phyloP scores from a whole-genome alignment of 2,113 vertebrate genomes.

The Cyanoramphus novaezelandiae region DNA sequence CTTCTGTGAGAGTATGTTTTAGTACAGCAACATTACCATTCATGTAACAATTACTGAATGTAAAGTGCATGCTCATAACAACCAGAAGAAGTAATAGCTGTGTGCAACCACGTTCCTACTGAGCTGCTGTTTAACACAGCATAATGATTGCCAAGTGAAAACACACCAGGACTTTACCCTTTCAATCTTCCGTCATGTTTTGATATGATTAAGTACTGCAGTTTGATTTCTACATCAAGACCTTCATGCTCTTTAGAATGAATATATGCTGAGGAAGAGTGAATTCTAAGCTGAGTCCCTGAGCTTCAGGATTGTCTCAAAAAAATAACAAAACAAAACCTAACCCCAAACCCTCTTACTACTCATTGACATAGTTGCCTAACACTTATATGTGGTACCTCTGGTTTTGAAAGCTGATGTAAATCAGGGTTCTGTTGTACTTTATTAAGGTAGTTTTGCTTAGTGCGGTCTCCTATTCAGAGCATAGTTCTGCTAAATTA shows the following conservation, averaged over 20 bases:
- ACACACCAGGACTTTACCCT: not conserved
- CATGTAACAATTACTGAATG: not conserved
- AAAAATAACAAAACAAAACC: not conserved
- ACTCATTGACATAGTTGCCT: accelerated
- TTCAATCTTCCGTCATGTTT: not conserved
- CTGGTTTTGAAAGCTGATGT: not conserved
- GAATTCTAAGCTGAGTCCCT: not conserved
- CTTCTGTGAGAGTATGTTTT: not conserved
- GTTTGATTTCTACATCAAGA: not conserved
- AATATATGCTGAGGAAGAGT: not conserved
- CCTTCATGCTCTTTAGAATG: not conserved
- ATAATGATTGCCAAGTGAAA: not conserved
- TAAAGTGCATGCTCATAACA: not conserved
- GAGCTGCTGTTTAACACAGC: not conserved
- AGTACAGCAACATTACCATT: not conserved
- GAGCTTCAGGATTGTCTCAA: not conserved
- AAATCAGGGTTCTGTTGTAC: not conserved
- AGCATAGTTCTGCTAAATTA: not conserved
- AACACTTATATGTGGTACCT: not conserved
- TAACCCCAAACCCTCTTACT: accelerated
- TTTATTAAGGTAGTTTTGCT: not conserved
- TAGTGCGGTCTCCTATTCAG: accelerated
- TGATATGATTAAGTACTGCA: not conserved
- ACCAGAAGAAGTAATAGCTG: not conserved
- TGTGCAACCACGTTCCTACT: not conserved